Base-by-base conservation (phyloP, 2,797 vertebrate species). In the Etheostoma nigrum region DNA sequence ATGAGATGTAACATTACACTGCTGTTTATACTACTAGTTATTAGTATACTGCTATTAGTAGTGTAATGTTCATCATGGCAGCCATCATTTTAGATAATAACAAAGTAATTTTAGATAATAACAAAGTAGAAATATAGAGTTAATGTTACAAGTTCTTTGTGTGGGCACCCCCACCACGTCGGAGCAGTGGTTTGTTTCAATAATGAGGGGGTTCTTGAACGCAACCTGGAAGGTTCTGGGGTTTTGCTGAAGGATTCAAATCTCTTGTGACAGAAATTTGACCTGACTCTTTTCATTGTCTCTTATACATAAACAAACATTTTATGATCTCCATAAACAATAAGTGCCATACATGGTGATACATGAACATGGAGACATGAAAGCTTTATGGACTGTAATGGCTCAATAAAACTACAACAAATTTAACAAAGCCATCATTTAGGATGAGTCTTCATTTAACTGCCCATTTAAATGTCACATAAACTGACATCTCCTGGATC, bases 361-460 rank as follows among this genome's bases (percentile, higher is more conserved):
- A 21, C 23, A 58, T 53, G 23, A 40, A 40, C 10, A 40, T 9
- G 30, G 51, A 36, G 23, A 33, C 36, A 44, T 27, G 53, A 52
- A 11, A 5, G 66, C 55, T 57, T 65, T 66, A 81, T 74, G 47
- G 68, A 53, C 36, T 68, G 12, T 25, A 70, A 67, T 9, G 57
- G 78, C 54, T 55, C 44, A 19, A 53, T 84, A 58, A 57, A 76
- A 77, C 44, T 33, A 21, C 25, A 16, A 30, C 59, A 57, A 7
- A 40, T 57, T 21, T 23, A 49, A 52, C 42, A n/a, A 27, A 59
- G 54, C 8, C 44, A 23, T 55, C 21, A 52, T 60, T 60, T 4
- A 49, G 45, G 21, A n/a, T 1, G 3, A 45, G 21, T 19, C 18
- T 15, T 62, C 16, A 8, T 23, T 70, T 57, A 60, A 19, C 19